These are phyloP conservation scores for Tribolium castaneum DNA, from an alignment of 1,140 invertebrate species.

Conservation along the genomic window DNA sequence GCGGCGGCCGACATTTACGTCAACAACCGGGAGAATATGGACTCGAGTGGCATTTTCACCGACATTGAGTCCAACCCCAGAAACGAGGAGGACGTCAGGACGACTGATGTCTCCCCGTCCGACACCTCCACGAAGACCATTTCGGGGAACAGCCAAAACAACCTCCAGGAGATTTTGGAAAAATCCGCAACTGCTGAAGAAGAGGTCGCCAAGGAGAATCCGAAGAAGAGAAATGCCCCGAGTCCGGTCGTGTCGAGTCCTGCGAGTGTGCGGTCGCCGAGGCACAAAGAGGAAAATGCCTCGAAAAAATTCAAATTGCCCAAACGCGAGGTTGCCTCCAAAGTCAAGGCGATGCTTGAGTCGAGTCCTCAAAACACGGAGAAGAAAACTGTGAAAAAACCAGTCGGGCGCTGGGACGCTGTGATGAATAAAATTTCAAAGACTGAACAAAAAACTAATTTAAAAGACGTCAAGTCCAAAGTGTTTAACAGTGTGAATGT, in stretches of 20 bases:
- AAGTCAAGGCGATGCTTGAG: slow-evolving; percentile 75
- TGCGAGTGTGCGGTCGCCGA: slow-evolving; percentile 53
- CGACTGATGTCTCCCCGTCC: slow-evolving; percentile 60
- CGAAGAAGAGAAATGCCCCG: slow-evolving; percentile 54
- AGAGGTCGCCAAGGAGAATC: slow-evolving; percentile 47
- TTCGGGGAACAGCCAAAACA: slow-evolving; percentile 62
- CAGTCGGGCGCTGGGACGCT: slow-evolving; percentile 77
- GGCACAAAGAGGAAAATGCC: slow-evolving; percentile 67
- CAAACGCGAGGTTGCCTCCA: slow-evolving; percentile 78
- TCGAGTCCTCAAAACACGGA: slow-evolving; percentile 56
- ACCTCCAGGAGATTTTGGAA: slow-evolving; percentile 53
- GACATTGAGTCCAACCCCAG: slow-evolving; percentile 75
- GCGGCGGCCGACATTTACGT: slow-evolving; percentile 64
- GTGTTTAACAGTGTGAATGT: slow-evolving; percentile 65
- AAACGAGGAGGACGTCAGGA: slow-evolving; percentile 56
- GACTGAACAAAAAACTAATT: slow-evolving; percentile 73
- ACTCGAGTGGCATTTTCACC: slow-evolving; percentile 87
- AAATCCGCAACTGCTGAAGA: slow-evolving; percentile 42
- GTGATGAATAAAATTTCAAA: slow-evolving; percentile 85
- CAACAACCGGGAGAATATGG: slow-evolving; percentile 77
- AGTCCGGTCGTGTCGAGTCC: slow-evolving; percentile 56
- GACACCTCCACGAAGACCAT: slow-evolving; percentile 61
- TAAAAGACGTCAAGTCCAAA: slow-evolving; percentile 85
- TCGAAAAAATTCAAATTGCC: slow-evolving; percentile 82
- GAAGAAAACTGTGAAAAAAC: slow-evolving; percentile 57